These are phyloP conservation scores for Acanthacorydalis orientalis DNA, from an alignment of 2,888 invertebrate species.

Conservation along the genomic window DNA sequence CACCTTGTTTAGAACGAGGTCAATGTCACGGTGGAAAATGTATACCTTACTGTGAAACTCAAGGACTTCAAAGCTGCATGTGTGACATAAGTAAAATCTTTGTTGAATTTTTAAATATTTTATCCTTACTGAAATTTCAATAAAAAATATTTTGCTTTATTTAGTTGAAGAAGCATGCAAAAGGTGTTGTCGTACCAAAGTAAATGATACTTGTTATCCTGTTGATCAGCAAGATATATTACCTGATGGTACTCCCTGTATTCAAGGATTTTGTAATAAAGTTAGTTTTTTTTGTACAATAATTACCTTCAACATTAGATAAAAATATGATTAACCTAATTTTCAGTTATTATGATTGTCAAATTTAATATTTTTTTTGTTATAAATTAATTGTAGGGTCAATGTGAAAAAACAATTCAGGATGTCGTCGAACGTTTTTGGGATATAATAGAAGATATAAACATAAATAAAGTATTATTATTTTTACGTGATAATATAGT, in stretches of 20 bases:
- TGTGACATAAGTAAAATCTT: constrained; percentile 70
- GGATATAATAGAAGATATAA: constrained; percentile 94
- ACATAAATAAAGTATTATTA: constrained; percentile 78
- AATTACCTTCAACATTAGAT: background rate
- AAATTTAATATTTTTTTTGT: too few relatives aligned
- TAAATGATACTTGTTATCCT: constrained; percentile 84
- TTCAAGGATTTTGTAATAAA: constrained; percentile 92
- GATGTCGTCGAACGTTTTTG: constrained; percentile 93
- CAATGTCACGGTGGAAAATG: constrained; percentile 84
- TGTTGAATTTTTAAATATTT: background rate
- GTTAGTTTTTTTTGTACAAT: constrained; percentile 25
- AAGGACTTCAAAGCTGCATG: constrained; percentile 87
- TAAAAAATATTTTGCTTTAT: constrained; percentile 14
- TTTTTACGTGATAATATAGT: constrained; percentile 88
- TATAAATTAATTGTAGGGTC: constrained; percentile 42
- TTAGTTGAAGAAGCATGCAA: constrained; percentile 86
- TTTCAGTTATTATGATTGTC: too few relatives aligned
- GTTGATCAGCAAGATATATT: constrained; percentile 77
- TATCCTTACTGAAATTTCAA: background rate
- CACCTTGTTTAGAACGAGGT: constrained; percentile 80
- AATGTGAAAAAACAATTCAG: constrained; percentile 86
- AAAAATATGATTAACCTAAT: background rate
- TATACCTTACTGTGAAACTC: constrained; percentile 88
- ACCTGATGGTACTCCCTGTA: constrained; percentile 88
- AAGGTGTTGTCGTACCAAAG: constrained; percentile 79